Evolutionary conservation across 2,797 vertebrate species (phyloP).

Genomic region (Micrastur ruficollis): DNA sequence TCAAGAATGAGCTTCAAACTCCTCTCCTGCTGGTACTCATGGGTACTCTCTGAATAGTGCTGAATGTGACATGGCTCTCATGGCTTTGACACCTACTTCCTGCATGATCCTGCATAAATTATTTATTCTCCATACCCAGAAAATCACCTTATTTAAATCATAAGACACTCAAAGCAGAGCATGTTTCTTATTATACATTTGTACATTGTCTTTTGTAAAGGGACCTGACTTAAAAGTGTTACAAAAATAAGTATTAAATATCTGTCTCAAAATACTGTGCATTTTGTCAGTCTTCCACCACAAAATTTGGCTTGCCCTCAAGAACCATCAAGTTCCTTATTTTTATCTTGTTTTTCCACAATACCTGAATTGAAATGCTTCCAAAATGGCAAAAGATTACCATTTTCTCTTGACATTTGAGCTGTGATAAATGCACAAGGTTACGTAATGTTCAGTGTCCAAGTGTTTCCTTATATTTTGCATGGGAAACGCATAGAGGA

Average conservation of each 20-base stretch:
- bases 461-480: neutral
- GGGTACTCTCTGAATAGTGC: neutral
- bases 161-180: neutral
- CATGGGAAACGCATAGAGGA: neutral
- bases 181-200: neutral
- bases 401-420: neutral
- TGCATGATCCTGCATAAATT: neutral
- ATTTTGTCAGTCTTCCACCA: neutral
- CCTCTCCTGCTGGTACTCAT: neutral
- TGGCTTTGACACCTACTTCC: neutral
- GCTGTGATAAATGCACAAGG: neutral
- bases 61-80: accelerated
- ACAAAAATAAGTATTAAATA: neutral
- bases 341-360: neutral
- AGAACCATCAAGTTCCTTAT: neutral
- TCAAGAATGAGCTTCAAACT: neutral
- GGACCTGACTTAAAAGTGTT: neutral
- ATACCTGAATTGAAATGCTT: neutral
- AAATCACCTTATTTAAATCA: neutral
- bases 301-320: neutral
- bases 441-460: neutral
- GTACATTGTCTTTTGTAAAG: neutral
- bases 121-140: neutral
- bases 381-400: neutral
- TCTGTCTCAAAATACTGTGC: neutral